phyloP scores from a whole-genome alignment of 2,797 vertebrate genomes.

The Sebastes wilsoni region DNA sequence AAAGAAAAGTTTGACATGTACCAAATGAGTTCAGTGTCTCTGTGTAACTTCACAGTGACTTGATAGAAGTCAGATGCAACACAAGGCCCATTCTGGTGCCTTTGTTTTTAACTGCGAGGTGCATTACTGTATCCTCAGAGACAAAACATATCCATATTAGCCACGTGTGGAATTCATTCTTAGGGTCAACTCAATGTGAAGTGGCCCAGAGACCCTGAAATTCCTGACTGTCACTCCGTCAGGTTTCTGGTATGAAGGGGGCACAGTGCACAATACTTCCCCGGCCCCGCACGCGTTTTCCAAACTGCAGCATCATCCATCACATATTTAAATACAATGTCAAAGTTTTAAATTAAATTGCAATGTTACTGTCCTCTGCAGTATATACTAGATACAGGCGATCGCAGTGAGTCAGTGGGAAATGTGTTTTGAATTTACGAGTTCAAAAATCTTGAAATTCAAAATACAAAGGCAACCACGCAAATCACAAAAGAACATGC shows the following conservation, averaged over 20 bases:
- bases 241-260: conserved; percentile 7
- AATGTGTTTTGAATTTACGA: not conserved
- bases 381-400: not conserved
- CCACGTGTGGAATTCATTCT: conserved; percentile 3
- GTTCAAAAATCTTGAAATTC: not conserved
- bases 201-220: conserved; percentile 7
- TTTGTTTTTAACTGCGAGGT: not conserved
- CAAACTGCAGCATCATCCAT: not conserved
- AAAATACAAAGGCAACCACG: not conserved
- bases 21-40: not conserved
- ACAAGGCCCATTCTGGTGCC: not conserved
- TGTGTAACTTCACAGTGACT: not conserved
- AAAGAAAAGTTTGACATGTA: not conserved
- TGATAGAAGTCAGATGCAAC: not conserved
- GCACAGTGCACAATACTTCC: not conserved
- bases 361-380: not conserved
- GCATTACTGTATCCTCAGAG: not conserved
- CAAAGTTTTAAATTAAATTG: not conserved
- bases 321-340: not conserved
- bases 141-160: conserved; percentile 3
- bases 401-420: not conserved
- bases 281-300: not conserved
- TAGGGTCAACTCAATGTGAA: conserved; percentile 10
- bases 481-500: not conserved
- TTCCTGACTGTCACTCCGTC: not conserved